A percentile compares a stretch with the other conserved stretches of the same genome.
Evolutionary conservation across 2,113 vertebrate genomes (phyloP).

Genomic region (Anthoscopus minutus): DNA sequence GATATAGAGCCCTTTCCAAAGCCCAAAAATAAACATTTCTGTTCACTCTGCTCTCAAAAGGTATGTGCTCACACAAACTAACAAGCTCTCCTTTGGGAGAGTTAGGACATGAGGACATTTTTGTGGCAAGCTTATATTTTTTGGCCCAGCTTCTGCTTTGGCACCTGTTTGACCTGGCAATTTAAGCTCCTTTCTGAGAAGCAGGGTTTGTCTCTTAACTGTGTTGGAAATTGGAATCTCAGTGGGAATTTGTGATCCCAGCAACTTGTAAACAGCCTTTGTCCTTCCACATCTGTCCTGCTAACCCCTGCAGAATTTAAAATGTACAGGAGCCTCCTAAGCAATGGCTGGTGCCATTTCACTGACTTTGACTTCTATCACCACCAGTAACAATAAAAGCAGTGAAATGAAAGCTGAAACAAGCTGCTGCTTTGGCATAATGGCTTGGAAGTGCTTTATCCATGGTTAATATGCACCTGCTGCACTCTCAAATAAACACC

Average conservation of each 20-base stretch:
- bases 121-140: neutral
- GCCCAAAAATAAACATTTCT: neutral
- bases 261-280: neutral
- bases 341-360: neutral
- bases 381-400: neutral
- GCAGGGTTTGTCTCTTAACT: neutral
- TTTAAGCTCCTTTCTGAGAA: neutral
- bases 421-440: slow-evolving; percentile 35
- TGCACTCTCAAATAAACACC: neutral
- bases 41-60: neutral
- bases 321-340: neutral
- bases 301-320: neutral
- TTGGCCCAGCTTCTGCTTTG: neutral
- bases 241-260: neutral
- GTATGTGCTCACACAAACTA: neutral
- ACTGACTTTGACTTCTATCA: neutral
- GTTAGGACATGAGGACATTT: neutral
- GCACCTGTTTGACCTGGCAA: neutral
- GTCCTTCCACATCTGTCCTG: neutral
- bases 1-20: neutral
- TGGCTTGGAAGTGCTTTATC: slow-evolving; percentile 1
- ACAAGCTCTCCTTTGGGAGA: neutral
- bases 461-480: slow-evolving; percentile 32
- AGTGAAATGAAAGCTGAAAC: neutral
- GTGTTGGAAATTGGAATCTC: neutral